Conservation (phyloP, 2,797 vertebrate genomes). For the Meriones psammophilus region DNA sequence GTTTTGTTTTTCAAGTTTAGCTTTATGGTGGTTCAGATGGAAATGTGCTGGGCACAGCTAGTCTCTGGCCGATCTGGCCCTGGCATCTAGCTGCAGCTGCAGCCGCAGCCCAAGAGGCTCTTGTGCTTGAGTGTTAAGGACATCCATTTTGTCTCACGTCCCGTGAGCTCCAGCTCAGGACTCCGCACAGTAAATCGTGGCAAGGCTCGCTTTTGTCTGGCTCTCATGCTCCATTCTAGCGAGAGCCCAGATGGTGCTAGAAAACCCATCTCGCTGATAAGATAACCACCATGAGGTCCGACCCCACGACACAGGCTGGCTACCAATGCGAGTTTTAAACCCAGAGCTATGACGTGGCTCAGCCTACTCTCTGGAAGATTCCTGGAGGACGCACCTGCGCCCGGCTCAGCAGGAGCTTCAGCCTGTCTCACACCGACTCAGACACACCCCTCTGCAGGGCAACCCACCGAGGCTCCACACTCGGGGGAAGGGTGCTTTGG, state of each 20-base stretch:
- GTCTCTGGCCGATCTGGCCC: too few species aligned
- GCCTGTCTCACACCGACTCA: fast-evolving
- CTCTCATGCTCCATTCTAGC: not conserved
- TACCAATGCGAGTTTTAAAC: not conserved
- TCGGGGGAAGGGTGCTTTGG: not conserved
- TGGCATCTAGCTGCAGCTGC: not conserved
- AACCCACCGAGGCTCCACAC: fast-evolving
- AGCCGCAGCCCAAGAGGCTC: not conserved
- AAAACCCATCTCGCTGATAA: not conserved
- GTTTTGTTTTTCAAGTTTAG: not conserved
- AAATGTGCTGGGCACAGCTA: not conserved
- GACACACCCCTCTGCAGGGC: not conserved
- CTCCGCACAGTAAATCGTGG: too few species aligned
- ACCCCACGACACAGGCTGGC: not conserved
- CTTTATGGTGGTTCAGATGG: not conserved
- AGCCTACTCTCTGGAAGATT: fast-evolving
- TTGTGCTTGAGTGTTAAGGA: not conserved
- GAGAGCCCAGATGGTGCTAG: not conserved
- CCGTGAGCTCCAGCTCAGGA: not conserved
- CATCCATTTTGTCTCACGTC: not conserved
- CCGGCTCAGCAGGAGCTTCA: not conserved
- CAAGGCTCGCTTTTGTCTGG: not conserved
- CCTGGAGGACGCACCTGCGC: fast-evolving
- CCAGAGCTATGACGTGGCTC: fast-evolving
- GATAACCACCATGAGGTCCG: not conserved